A percentile compares a stretch with the other conserved stretches of the same genome.
phyloP scores from a whole-genome alignment of 2,113 vertebrate species.

The Entosphenus tridentatus region DNA sequence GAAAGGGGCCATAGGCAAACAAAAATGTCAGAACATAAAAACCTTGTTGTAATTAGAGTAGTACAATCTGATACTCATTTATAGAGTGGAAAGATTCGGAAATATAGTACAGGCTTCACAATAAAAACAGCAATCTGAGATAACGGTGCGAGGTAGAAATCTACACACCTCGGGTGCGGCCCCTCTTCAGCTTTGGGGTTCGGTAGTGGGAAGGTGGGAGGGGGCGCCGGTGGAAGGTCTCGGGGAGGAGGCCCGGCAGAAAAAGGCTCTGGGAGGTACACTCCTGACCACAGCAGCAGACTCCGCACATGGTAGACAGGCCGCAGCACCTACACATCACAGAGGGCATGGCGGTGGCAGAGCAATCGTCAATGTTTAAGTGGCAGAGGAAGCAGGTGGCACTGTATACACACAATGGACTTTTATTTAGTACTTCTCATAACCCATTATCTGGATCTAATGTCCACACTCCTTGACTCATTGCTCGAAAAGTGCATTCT shows the following conservation, averaged over 20 bases:
- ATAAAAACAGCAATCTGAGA: not conserved
- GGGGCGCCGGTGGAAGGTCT: not conserved
- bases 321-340: constrained; percentile 49
- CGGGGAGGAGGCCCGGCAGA: not conserved
- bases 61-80: not conserved
- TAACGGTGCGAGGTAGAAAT: not conserved
- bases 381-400: not conserved
- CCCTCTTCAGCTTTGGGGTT: not conserved
- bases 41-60: no score
- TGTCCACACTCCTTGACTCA: not conserved
- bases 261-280: constrained; percentile 44
- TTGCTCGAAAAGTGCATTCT: not conserved
- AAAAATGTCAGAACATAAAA: not conserved
- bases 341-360: not conserved
- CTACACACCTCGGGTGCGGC: not conserved
- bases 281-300: constrained; percentile 72
- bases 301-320: constrained; percentile 91
- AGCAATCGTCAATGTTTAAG: not conserved
- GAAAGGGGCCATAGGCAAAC: not conserved
- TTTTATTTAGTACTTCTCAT: not conserved
- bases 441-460: not conserved
- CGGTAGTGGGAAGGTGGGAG: not conserved
- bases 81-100: not conserved
- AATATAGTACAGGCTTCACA: not conserved
- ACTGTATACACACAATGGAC: not conserved